These are phyloP conservation scores for Trematomus bernacchii DNA, from an alignment of 2,797 vertebrate genomes.

Conservation along the genomic window DNA sequence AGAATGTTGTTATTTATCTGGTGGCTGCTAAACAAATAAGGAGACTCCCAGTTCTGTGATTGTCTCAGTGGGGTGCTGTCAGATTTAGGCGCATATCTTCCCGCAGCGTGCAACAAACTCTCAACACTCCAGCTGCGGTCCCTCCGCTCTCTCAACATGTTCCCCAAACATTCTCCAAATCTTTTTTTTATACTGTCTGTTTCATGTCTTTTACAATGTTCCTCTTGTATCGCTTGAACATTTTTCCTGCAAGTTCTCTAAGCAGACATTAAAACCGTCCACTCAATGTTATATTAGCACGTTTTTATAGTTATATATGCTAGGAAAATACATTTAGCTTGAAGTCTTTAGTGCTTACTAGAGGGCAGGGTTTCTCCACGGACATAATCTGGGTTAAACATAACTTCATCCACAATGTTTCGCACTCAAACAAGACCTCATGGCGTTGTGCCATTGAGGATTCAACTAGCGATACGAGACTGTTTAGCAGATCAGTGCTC, in stretches of 20 bases:
- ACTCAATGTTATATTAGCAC: constrained; percentile 22
- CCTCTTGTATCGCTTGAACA: constrained; percentile 36
- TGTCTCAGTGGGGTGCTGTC: constrained; percentile 82
- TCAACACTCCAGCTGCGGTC: constrained; percentile 65
- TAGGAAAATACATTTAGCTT: constrained; percentile 25
- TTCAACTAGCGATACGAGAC: constrained; percentile 17
- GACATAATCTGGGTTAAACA: constrained; percentile 35
- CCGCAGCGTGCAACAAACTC: constrained; percentile 66
- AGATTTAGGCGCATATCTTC: constrained; percentile 70
- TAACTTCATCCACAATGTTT: constrained; percentile 31
- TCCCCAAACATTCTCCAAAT: constrained; percentile 59
- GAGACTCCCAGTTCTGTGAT: constrained; percentile 77
- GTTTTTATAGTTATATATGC: constrained; percentile 18
- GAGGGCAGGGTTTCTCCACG: constrained; percentile 27
- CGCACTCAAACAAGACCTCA: constrained; percentile 1
- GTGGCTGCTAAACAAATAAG: constrained; percentile 81
- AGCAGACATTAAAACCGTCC: constrained; percentile 17
- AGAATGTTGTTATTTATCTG: constrained; percentile 81
- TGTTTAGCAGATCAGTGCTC: constrained; percentile 28
- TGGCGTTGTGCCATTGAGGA: constrained; percentile 21
- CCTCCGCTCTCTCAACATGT: constrained; percentile 46
- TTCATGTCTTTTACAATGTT: constrained; percentile 54
- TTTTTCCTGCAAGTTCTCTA: not conserved
- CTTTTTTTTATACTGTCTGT: constrained; percentile 33
- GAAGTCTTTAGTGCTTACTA: constrained; percentile 33